Evolutionary conservation across 53 echinoderm and acorn worm species (phyloP), one percentile per base, ranked within the genome.

Genomic region (Hippasteria phrygiana): DNA sequence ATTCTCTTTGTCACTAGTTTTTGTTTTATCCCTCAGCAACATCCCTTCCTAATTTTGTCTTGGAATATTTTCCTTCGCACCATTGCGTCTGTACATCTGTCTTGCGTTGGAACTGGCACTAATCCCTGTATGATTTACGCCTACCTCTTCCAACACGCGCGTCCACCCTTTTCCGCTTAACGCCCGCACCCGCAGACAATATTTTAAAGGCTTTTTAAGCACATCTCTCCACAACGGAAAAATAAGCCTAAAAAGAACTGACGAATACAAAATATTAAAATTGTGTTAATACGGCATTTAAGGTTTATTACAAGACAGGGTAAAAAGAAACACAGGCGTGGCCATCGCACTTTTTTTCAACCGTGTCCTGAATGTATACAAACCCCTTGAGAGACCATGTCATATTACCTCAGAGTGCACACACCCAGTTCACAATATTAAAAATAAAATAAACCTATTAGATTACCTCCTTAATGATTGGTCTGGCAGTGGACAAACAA

Each of bases 401-500:
- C 29, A 45, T 65, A 66, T 43, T 83, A 64, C 66, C 67, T 83
- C 41, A 83, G 43, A 34, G 65, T 43, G 42, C 76, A 50, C 50
- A 66, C 83, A 64, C 32, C 33, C 67, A 83, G 16, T 43, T 43
- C 83, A 43, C 46, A 65, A 33, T 43, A 83, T 83, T 67, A 65
- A 66, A 43, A 14, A 42, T n/a, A 77, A 64, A 66, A 16, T 20
- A 83, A 66, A 66, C 43, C 83, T 66, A 66, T 83, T 65, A 43
- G 67, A 83, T 83, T 83, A 83, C 83, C 28, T 2, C n/a, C 43
- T 17, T 65, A 67, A 66, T 83, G 43, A 66, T 28, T 13, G 50
- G 33, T 16, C 64, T 66, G 3, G 11, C 33, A 45, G 83, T 32
- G 67, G 45, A 81, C 83, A 83, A 83, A 83, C 38, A 41, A 18